Conservation (phyloP, 2,797 vertebrate genomes). For the Jordanella pulchra region DNA sequence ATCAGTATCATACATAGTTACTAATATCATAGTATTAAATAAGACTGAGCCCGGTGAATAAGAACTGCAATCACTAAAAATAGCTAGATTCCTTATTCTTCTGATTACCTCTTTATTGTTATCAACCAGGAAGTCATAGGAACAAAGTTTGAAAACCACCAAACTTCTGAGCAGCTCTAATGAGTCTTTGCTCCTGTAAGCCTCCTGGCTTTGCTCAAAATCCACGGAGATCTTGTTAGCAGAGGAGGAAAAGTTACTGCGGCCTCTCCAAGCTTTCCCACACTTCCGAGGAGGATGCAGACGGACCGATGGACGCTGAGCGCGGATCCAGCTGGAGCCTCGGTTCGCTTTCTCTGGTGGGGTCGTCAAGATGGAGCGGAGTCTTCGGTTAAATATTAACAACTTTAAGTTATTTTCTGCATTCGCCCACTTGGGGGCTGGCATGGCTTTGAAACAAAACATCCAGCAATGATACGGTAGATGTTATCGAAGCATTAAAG, state of each 20-base stretch:
- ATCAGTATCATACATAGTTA: not conserved
- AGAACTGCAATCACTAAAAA: not conserved
- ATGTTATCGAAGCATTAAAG: not conserved
- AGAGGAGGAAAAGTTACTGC: conserved; percentile 3
- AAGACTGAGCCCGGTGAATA: not conserved
- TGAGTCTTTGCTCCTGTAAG: conserved; percentile 88
- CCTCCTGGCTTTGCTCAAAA: conserved; percentile 84
- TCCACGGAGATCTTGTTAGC: conserved; percentile 70
- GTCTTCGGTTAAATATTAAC: conserved; percentile 17
- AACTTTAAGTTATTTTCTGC: conserved; percentile 20
- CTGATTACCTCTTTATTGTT: conserved; percentile 79
- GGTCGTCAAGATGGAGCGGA: conserved; percentile 22
- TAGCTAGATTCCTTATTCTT: not conserved
- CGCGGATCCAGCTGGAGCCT: conserved; percentile 20
- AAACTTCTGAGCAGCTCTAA: conserved; percentile 86
- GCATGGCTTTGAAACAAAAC: conserved; percentile 47
- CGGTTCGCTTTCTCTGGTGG: conserved; percentile 18
- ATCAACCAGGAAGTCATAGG: conserved; percentile 84
- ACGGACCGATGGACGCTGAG: not conserved
- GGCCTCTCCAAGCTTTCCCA: not conserved
- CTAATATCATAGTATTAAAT: not conserved
- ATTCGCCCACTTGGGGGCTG: conserved; percentile 40
- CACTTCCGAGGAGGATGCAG: conserved; percentile 27
- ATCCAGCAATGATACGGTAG: conserved; percentile 27
- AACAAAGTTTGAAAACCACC: conserved; percentile 89